Evolutionary conservation across 2,113 vertebrate species (phyloP), one percentile per base, ranked within the genome.

Genomic region (Tenrec ecaudatus): DNA sequence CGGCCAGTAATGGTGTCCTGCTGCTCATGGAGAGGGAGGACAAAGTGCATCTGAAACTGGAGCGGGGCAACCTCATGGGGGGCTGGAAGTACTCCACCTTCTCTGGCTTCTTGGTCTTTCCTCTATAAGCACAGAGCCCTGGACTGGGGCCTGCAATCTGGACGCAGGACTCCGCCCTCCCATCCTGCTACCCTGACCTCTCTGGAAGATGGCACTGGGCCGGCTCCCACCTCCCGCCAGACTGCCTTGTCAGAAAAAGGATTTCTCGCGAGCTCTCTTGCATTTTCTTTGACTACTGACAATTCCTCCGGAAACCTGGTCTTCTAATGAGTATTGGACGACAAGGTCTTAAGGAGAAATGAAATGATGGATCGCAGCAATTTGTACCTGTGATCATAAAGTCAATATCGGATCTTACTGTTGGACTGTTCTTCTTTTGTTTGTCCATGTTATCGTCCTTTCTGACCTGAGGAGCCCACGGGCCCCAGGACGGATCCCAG

Each of bases 81-180:
- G 99, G 99, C 98, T 99, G 99, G 99, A 99, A 99, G 97, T 99
- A 99, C 92, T 99, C 99, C 96, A 99, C 99, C 84, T 99, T 99
- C 98, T 99, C 99, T 1, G 99, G 99, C 98, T 99, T 99, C 99
- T 98, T 99, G 98, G 99, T 99, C 86, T 99, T 99, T 98, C 99
- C 99, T 87, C 98, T 99, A 98, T 99, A 99, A 99, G 98, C 93
- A 83, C 95, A 90, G 78, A 86, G 69, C 36, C 76, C 80, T 43
- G 86, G 88, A n/a, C 40, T 82, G 89, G 96, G 86, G 95, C 93
- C 81, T 68, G 40, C 71, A 31, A 93, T 96, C 95, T 16, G 93
- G 97, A 98, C 97, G 95, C 96, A 92, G 97, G 97, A 96, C 95
- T 96, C 97, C 93, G 7, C 97, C 93, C 91, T 84, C 20, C 58